phyloP scores from a whole-genome alignment of 2,113 vertebrate species.

The Ochotona curzoniae region DNA sequence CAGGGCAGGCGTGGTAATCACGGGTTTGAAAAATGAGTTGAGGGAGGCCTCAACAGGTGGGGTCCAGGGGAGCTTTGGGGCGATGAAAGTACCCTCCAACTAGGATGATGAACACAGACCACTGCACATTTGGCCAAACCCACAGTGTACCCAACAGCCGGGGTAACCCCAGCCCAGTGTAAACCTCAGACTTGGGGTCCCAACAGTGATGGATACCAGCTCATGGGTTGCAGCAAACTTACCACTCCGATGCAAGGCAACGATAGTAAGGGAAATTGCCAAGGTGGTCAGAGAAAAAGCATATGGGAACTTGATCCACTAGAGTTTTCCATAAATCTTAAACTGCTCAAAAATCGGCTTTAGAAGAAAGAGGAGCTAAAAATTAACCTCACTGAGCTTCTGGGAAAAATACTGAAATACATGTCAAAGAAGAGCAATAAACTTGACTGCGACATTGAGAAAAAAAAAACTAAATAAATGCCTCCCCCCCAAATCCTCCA shows the following conservation, averaged over 20 bases:
- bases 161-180: background rate
- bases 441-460: background rate
- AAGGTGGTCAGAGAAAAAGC: background rate
- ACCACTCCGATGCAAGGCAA: background rate
- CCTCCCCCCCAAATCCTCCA: background rate
- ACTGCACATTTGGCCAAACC: background rate
- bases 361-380: background rate
- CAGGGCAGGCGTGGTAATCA: background rate
- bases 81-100: background rate
- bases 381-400: background rate
- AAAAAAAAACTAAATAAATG: background rate
- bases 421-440: background rate
- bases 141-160: background rate
- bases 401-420: background rate
- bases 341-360: background rate
- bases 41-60: background rate
- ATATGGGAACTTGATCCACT: background rate
- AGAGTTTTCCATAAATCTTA: slow-evolving; percentile 11
- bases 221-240: background rate
- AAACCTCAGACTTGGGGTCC: background rate
- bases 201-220: background rate
- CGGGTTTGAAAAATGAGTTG: background rate
- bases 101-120: background rate
- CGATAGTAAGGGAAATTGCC: background rate
- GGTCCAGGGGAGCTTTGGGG: background rate